Evolutionary conservation across 1,140 invertebrate species (phyloP), one percentile per base, ranked within the genome.

Genomic region (Aphelinus certus): DNA sequence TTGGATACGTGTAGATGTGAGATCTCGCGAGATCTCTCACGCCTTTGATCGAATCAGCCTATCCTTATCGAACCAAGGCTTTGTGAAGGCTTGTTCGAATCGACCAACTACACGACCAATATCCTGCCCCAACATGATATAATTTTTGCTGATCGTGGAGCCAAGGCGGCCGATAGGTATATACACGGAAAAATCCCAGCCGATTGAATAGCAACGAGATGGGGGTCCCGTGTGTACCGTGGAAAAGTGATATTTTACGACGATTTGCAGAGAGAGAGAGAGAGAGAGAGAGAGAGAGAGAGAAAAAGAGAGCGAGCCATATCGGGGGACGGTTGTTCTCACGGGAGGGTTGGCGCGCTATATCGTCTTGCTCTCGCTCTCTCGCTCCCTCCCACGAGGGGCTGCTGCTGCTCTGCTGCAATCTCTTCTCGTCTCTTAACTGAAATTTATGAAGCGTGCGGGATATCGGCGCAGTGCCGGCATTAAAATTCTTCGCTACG

Each of bases 401-500:
- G 26, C 42, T 6, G 42, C 56, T 57, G 26, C 9, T n/a, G 10
- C 26, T 10, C 10, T n/a, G 7, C 56, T 57, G 4, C 56, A 7
- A 7, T n/a, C 10, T 10, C 5, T n/a, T n/a, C 56, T 57, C 26
- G 26, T 26, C 2, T 57, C 45, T 42, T 69, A 62, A 75, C 65
- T 69, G 66, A 75, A 75, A 75, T 75, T 75, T 75, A 75, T 75
- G 73, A 75, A 69, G 73, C 73, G 73, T 63, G 9, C 63, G 47
- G 53, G 53, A 60, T 58, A 70, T 70, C 67, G 69, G 26, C 9
- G 63, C 46, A 10, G 26, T 49, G 3, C 71, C 56, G 42, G 64
- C 75, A 80, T 80, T 80, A 76, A 80, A 79, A 80, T 80, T 79
- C 79, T 71, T 76, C 42, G 74, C 67, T 56, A 67, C 68, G 65